A percentile compares a stretch with the other conserved stretches of the same genome.
These are phyloP conservation scores for Scaptomyza polygonia DNA, from an alignment of 2,888 invertebrate species.

Conservation along the genomic window DNA sequence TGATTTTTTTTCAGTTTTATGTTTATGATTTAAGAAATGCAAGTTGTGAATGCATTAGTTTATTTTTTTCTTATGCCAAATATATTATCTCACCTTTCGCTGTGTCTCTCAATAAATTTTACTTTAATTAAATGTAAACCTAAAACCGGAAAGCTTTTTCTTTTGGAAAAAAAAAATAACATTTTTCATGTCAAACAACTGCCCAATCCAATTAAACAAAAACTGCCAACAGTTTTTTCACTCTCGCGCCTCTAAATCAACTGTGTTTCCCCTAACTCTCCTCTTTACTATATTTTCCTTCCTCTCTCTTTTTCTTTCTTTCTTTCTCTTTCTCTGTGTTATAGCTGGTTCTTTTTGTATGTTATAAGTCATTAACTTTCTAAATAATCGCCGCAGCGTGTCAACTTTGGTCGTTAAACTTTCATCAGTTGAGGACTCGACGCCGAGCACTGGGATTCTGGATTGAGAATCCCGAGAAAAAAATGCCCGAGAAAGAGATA, in stretches of 20 bases:
- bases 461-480: constrained; percentile 48
- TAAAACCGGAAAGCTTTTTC: constrained; percentile 51
- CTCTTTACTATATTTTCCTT: constrained; percentile 3
- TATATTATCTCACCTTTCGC: background rate
- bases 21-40: background rate
- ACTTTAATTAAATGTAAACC: constrained; percentile 46
- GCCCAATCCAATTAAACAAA: constrained; percentile 64
- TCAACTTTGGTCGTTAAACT: constrained; percentile 81
- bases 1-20: too few species aligned
- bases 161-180: constrained; percentile 64
- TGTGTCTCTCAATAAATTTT: background rate
- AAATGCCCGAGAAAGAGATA: constrained; percentile 5
- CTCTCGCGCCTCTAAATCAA: constrained; percentile 46
- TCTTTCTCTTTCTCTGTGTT: constrained; percentile 14
- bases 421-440: constrained; percentile 68
- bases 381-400: constrained; percentile 80
- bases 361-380: constrained; percentile 81
- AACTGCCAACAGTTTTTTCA: constrained; percentile 55
- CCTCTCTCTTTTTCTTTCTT: constrained; percentile 1
- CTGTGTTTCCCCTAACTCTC: constrained; percentile 9
- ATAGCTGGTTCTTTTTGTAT: constrained; percentile 52
- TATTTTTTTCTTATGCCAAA: background rate
- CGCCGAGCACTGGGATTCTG: constrained; percentile 42
- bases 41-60: background rate
- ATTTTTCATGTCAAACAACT: constrained; percentile 61